Evolutionary conservation across 2,113 vertebrate genomes (phyloP).

Genomic region (Spilogale gracilis): DNA sequence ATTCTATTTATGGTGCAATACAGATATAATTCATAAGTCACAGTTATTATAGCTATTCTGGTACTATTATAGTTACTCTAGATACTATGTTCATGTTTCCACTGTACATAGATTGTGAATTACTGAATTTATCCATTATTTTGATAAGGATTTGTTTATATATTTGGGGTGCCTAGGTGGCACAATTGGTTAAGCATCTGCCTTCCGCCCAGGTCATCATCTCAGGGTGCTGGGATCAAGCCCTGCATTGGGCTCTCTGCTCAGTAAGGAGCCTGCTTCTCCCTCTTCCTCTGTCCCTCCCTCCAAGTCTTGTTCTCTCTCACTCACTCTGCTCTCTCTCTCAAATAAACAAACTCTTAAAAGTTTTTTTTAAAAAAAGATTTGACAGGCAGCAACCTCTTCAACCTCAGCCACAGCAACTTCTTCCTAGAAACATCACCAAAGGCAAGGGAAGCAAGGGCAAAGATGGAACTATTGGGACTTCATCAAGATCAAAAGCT

Average conservation of each 20-base stretch:
- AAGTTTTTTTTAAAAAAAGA: not conserved
- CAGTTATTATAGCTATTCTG: not conserved
- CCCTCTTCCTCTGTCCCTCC: no score
- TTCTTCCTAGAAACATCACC: no score
- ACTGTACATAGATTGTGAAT: not conserved
- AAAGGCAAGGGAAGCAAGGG: no score
- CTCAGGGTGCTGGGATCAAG: not conserved
- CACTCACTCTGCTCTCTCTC: no score
- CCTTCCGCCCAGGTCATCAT: no score
- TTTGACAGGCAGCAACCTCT: not conserved
- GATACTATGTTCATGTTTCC: not conserved
- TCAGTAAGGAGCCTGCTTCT: no score
- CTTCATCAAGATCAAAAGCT: no score
- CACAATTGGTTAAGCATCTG: not conserved
- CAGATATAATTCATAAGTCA: constrained; percentile 1
- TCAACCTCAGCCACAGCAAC: no score
- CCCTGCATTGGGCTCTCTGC: no score
- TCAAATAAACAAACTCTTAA: no score
- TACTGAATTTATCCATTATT: not conserved
- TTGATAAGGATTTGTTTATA: not conserved
- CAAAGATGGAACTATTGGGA: no score
- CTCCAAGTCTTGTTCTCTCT: no score
- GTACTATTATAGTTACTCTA: not conserved
- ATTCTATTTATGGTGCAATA: not conserved
- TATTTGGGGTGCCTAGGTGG: not conserved